Evolutionary conservation across 1,140 invertebrate species (phyloP), one percentile per base, ranked within the genome.

Genomic region (Drosophila repleta): DNA sequence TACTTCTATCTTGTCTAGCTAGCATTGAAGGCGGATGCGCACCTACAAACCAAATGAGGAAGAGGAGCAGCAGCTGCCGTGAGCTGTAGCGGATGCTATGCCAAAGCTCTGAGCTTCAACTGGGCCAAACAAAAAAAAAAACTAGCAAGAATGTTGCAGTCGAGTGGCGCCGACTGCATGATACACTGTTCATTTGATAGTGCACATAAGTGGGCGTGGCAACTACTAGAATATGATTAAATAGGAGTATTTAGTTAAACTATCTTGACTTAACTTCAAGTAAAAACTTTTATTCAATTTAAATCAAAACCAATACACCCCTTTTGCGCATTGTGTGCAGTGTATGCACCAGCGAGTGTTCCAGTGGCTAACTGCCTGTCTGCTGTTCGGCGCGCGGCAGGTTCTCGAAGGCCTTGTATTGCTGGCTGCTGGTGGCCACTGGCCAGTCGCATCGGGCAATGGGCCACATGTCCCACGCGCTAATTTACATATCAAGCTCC

Each of bases 41-140:
- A 85, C 67, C 78, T 78, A 85, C 74, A 81, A 87, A 67, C 71
- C 79, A 83, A 83, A 83, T 83, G 79, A 83, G 79, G 79, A 83
- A 65, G 71, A 74, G 71, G 71, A 74, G 66, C 66, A 65, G 62
- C 51, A 46, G 8, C 29, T 29, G 39, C 29, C 41, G 65, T 52
- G 35, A 32, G 45, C 69, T 78, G 48, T 79, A 75, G 75, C 82
- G 82, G 82, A 85, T 85, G 82, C 82, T 85, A 78, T 52, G 83
- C 66, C 79, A 45, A 58, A 65, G 64, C 51, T 67, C 35, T 37
- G 15, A 41, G 76, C 69, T 67, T 66, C 76, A 82, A 84, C 80
- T 83, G 79, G 79, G 80, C 80, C 76, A 83, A 77, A 64, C 51
- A 56, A 60, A 75, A 79, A 72, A 56, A 60, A 75, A 79, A 72